Base-by-base conservation (phyloP, 2,888 invertebrate species). In the Tipula unca region DNA sequence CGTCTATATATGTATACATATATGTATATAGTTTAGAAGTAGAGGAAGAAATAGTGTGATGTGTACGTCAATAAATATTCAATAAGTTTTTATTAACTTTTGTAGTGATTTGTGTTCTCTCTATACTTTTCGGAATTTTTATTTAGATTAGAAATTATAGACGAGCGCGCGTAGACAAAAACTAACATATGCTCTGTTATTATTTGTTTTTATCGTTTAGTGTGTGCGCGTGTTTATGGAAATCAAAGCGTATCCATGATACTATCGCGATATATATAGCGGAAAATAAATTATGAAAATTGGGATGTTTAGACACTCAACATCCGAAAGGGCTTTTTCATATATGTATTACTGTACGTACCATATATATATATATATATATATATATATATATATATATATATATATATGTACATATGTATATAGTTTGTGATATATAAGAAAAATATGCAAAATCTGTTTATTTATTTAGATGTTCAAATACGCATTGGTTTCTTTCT, bases 61-160 rank as follows among this genome's bases (percentile, higher is more conserved):
- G 69, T 69, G 69, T 69, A 69, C 69, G 69, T 69, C 69, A 69
- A 69, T 69, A 69, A 69, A 69, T 69, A 69, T 69, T 69, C 69
- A 69, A 69, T 69, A 69, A 69, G 69, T 69, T 69, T 69, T 69
- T 69, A 69, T 69, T 69, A 69, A 69, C 69, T 69, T 69, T 69
- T 69, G 69, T 69, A 69, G 69, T 69, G 69, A 69, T 69, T 69
- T 69, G 69, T 69, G 25, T 25, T 69, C 69, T 69, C 69, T 69
- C 25, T 69, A 25, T 69, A 25, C 8, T 69, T 69, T 69, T 69
- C 8, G 69, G 69, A 69, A 69, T 69, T 69, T 69, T 69, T 69
- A 69, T 69, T 69, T 69, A 69, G 69, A 69, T 69, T 69, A 25
- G 69, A 48, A 48, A 48, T 48, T 48, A 13, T 39, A 48, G 48